phyloP scores from a whole-genome alignment of 2,888 invertebrate genomes.

The Teinopalpus imperialis region DNA sequence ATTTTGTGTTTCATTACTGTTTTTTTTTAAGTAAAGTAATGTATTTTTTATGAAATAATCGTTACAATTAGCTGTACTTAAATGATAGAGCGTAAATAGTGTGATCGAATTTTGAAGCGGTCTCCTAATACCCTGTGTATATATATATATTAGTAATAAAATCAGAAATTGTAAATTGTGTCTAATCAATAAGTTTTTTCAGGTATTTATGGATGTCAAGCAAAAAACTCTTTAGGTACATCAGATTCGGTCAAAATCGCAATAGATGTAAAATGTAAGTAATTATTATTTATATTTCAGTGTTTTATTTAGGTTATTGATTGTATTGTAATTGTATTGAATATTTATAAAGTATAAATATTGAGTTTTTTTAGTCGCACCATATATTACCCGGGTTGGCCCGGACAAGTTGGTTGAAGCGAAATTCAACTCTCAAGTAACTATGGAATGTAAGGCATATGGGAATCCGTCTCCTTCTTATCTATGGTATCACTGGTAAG shows the following conservation, averaged over 20 bases:
- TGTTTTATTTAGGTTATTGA: not conserved
- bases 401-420: slow-evolving; percentile 91
- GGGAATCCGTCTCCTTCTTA: slow-evolving; percentile 93
- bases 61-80: no score
- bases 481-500: slow-evolving; percentile 90
- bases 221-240: slow-evolving; percentile 91
- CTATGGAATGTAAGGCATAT: slow-evolving; percentile 92
- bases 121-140: no score
- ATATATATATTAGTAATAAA: no score
- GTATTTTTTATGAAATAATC: no score
- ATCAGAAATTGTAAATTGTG: no score
- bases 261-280: slow-evolving; percentile 95
- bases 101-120: no score
- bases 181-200: slow-evolving; percentile 48
- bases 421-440: slow-evolving; percentile 89
- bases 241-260: slow-evolving; percentile 91
- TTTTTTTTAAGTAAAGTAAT: no score
- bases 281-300: not conserved
- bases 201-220: slow-evolving; percentile 91
- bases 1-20: no score
- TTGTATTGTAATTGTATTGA: no score
- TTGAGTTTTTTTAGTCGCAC: slow-evolving; percentile 90
- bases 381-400: slow-evolving; percentile 90
- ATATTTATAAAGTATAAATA: no score
- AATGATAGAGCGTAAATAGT: no score